These are phyloP conservation scores for Octodonta nipae DNA, from an alignment of 2,888 invertebrate species.

Conservation along the genomic window DNA sequence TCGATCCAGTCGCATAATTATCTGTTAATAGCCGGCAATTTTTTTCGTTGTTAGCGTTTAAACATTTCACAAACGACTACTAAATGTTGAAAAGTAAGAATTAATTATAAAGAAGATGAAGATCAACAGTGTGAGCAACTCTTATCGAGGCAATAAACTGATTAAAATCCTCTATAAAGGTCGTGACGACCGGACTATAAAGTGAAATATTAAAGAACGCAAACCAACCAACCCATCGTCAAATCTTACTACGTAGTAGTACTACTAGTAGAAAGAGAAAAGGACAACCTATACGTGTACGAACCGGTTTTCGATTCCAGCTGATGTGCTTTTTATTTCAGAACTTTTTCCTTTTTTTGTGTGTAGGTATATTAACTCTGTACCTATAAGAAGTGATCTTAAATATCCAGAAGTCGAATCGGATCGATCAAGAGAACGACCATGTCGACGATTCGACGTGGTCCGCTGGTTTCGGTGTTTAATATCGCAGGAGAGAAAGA, in stretches of 20 bases:
- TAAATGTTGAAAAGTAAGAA: too few relatives aligned
- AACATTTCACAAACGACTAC: too few relatives aligned
- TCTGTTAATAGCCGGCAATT: too few relatives aligned
- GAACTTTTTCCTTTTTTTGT: constrained; percentile 30
- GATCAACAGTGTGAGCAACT: too few relatives aligned
- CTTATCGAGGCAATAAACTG: too few relatives aligned
- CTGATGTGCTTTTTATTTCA: constrained; percentile 36
- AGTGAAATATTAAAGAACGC: not conserved
- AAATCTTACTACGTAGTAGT: constrained; percentile 34
- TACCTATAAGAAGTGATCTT: constrained; percentile 30
- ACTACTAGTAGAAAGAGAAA: constrained; percentile 32
- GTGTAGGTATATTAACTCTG: constrained; percentile 28
- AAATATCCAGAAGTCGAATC: constrained; percentile 22
- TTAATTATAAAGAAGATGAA: too few relatives aligned
- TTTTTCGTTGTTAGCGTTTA: too few relatives aligned
- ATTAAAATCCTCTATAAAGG: too few relatives aligned
- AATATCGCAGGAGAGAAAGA: constrained; percentile 26
- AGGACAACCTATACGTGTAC: constrained; percentile 24
- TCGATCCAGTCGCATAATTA: too few relatives aligned
- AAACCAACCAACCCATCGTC: constrained; percentile 22
- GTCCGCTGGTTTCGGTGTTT: constrained; percentile 26
- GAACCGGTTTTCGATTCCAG: constrained; percentile 35
- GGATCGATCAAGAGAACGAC: too few relatives aligned
- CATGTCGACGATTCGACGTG: constrained; percentile 12
- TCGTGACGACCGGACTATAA: not conserved